Conservation (phyloP, 2,888 invertebrate species). For the Drosophila ustulata region DNA sequence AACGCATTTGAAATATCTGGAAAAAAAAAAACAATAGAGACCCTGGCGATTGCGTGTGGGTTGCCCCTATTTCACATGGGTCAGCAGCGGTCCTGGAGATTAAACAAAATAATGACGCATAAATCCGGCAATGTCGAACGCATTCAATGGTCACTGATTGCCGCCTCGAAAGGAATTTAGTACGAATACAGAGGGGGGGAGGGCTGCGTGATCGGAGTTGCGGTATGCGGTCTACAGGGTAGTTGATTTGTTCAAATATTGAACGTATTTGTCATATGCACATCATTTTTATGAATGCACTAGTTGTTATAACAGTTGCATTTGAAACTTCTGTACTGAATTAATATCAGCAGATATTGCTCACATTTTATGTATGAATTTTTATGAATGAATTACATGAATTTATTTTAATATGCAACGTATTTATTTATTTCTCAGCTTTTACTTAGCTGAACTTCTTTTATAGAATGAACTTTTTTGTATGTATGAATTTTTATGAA, state of each 20-base stretch:
- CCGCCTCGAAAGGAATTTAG: constrained; percentile 15
- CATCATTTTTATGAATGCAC: not conserved
- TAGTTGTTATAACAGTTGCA: not conserved
- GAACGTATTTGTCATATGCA: not conserved
- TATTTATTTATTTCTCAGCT: no score
- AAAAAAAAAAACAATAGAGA: constrained; percentile 34
- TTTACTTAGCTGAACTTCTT: no score
- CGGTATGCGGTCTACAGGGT: constrained; percentile 15
- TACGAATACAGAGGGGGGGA: constrained; percentile 2
- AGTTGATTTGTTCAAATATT: not conserved
- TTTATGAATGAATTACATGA: no score
- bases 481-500: no score
- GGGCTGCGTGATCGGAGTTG: constrained; percentile 14
- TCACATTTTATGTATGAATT: no score
- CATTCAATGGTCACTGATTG: constrained; percentile 70
- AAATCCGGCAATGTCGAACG: constrained; percentile 63
- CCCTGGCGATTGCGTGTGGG: constrained; percentile 65
- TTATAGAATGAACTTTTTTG: no score
- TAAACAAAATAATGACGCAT: constrained; percentile 73
- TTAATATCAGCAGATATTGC: no score
- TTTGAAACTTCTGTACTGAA: no score
- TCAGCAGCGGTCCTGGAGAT: constrained; percentile 63
- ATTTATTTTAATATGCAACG: no score
- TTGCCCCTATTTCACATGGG: constrained; percentile 81
- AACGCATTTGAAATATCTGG: constrained; percentile 49